Evolutionary conservation across 2,113 vertebrate species (phyloP), one percentile per base, ranked within the genome.

Genomic region (Oceanodroma tethys): DNA sequence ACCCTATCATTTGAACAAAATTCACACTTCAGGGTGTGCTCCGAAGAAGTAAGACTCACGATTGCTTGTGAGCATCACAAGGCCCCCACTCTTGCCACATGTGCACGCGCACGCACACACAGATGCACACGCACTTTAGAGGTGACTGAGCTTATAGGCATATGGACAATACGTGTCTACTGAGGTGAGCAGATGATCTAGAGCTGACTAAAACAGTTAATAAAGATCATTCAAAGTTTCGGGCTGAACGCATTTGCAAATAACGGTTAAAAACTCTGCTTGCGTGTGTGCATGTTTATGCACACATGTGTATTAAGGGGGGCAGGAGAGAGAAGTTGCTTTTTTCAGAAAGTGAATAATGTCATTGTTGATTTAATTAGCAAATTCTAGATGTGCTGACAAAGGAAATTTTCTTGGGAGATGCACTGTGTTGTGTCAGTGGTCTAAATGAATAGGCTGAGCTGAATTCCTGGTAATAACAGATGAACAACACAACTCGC

Each of bases 341-440:
- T 91, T 95, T 94, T 96, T 52, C 88, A 94, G 97, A 97, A 98
- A 98, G 96, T 98, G 98, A 98, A 97, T 98, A 98, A 98, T 98
- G 98, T 96, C 98, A 97, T 96, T 25, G 91, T 98, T 98, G 98
- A 98, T 98, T 99, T 98, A 98, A 98, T 99, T 98, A 98, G 98
- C 97, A 98, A 98, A 98, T 98, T 97, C 98, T 96, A 95, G 98
- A 98, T 98, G 97, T 98, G 98, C 98, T 98, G 98, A 98, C 98
- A 98, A 98, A 98, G 98, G 98, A 97, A 93, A 97, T 98, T 98
- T 98, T 97, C 98, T 96, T 95, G 95, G 97, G 98, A 98, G 98
- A 98, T 96, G 98, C 97, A 90, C 98, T 98, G 98, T 97, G 97
- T 98, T 98, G 96, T 98, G 98, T 98, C 97, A 97, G 47, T 97